Evolutionary conservation across 1,140 invertebrate genomes (phyloP), one percentile per base, ranked within the genome.

Genomic region (Drosophila simulans): DNA sequence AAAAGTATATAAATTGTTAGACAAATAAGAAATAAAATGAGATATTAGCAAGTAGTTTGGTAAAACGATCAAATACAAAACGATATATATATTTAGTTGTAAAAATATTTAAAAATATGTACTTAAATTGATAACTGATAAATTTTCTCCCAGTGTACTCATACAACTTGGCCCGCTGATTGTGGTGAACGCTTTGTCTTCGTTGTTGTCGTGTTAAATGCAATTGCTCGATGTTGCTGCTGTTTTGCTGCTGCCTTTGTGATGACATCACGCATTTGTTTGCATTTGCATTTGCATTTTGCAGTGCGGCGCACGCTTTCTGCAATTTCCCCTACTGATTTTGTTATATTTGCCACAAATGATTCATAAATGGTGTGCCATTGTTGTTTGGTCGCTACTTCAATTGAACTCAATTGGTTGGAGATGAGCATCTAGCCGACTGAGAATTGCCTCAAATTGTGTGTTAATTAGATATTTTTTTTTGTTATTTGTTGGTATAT

Each of bases 391-490:
- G 40, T 8, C 3, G 8, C 46, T 74, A 82, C 57, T 80, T 74
- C 74, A 85, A 86, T 85, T 85, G 78, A 85, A 82, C 83, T 85
- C 78, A 85, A 81, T 85, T 85, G 52, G 46, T 58, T 66, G 53
- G 17, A 73, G 49, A 62, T 49, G 54, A 35, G 20, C 20, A 22
- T 22, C 46, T 56, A 80, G 63, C 25, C 25, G 51, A 52, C 45
- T 25, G 49, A 58, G 72, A 77, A 69, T 68, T 58, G 43, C 53
- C 39, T 40, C 31, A 57, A 76, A 53, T 80, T 51, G 66, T 65
- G 75, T 83, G 75, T 83, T 88, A 86, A 88, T 88, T 83, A 72
- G 79, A 79, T 83, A 69, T 69, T 40, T 69, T 25, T 25, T 68
- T 55, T 34, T 68, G 10, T 43, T 10, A n/a, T 20, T 43, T 17